Evolutionary conservation across 1,140 invertebrate species (phyloP), one percentile per base, ranked within the genome.

Genomic region (Temnothorax longispinosus): DNA sequence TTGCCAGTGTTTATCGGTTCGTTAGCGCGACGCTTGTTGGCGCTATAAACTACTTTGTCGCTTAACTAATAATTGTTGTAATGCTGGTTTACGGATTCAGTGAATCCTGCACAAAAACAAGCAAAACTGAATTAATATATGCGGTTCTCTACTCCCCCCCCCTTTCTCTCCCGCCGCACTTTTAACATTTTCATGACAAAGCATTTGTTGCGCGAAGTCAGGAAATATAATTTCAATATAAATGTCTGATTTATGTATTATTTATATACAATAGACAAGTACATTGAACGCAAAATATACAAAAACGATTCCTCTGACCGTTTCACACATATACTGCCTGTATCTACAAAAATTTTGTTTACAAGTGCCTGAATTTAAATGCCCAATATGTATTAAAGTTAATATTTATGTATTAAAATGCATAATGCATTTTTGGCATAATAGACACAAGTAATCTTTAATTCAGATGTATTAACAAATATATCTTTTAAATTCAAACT

Each of bases 1-100:
- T 67, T 32, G 4, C 1, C 41, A 50, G 47, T 35, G n/a, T 86
- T 89, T 89, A 75, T 74, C 27, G 65, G 7, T 35, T 60, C 44
- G 50, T 88, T 75, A 78, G 60, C 41, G 21, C 35, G 35, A 38
- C 5, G 13, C n/a, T 21, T 7, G 6, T 6, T 10, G 41, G 2
- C 8, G 7, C 11, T 75, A 69, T 50, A 35, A 74, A 82, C 21
- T 27, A 67, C 5, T 50, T 58, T 41, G 69, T 47, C 32, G 32
- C n/a, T 38, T 54, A 74, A 62, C 11, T 44, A 35, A 60, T 64
- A 18, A 60, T 35, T n/a, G 15, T 50, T 41, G 35, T 6, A 0
- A 52, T 21, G 18, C 13, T 8, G 7, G 32, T 60, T 54, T 47
- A 15, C 4, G n/a, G 38, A 67, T 50, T 50, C 6, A 21, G 32